phyloP scores from a whole-genome alignment of 2,888 invertebrate genomes.

The Eupelmus urozonus region DNA sequence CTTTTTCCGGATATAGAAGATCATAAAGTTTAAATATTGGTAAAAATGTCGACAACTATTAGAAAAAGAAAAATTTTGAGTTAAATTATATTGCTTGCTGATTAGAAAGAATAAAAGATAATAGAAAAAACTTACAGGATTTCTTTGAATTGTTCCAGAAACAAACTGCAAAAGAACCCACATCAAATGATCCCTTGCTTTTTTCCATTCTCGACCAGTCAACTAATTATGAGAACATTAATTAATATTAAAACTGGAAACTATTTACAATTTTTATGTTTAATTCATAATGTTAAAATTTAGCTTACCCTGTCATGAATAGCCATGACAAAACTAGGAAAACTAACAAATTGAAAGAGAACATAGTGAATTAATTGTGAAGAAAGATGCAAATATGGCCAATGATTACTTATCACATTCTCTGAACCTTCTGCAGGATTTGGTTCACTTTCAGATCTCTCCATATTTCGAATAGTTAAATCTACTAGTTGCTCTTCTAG shows the following conservation, averaged over 20 bases:
- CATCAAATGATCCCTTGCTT: constrained; percentile 98
- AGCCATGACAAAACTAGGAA: constrained; percentile 93
- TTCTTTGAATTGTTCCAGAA: constrained; percentile 96
- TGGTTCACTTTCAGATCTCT: constrained; percentile 87
- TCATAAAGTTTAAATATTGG: constrained; percentile 95
- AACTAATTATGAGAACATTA: constrained; percentile 77
- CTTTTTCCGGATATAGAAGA: constrained; percentile 94
- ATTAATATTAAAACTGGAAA: constrained; percentile 35
- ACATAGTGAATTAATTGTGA: constrained; percentile 97
- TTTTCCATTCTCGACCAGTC: constrained; percentile 87
- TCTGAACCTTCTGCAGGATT: constrained; percentile 80
- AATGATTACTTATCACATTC: constrained; percentile 84
- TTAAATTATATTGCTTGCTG: constrained; percentile 59
- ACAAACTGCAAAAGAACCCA: constrained; percentile 98
- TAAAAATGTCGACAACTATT: constrained; percentile 88
- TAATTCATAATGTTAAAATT: neutral
- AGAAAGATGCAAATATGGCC: constrained; percentile 95
- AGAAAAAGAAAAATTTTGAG: constrained; percentile 46
- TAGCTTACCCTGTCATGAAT: constrained; percentile 86
- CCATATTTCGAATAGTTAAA: constrained; percentile 93
- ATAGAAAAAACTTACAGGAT: constrained; percentile 82
- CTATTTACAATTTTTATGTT: too few species aligned
- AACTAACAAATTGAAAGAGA: constrained; percentile 94
- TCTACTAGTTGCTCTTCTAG: constrained; percentile 96
- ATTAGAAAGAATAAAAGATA: constrained; percentile 12